phyloP scores from a whole-genome alignment of 1,140 invertebrate species.

The Zaprionus capensis region DNA sequence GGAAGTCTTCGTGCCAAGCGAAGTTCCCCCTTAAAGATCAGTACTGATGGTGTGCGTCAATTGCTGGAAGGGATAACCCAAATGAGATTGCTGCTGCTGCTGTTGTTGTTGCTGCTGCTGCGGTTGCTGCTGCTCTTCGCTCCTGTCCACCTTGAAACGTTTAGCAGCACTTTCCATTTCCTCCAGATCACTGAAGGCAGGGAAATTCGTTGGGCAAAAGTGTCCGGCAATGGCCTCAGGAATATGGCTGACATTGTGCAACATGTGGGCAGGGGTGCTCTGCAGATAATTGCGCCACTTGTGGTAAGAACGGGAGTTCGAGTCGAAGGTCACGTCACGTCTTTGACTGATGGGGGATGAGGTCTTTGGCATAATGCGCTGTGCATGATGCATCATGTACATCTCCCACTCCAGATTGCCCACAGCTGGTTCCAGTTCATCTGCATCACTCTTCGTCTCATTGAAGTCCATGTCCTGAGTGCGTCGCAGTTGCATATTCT shows the following conservation, averaged over 20 bases:
- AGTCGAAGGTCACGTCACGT: conserved; percentile 11
- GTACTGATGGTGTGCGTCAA: conserved; percentile 69
- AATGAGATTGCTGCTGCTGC: conserved; percentile 3
- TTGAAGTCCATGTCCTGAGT: conserved; percentile 60
- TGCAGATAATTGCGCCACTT: conserved; percentile 78
- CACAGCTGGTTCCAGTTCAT: not conserved
- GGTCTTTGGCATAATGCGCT: conserved; percentile 76
- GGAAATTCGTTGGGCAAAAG: conserved; percentile 71
- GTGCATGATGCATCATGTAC: conserved; percentile 74
- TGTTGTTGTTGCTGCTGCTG: not conserved
- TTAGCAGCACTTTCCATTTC: conserved; percentile 79
- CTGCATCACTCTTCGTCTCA: not conserved
- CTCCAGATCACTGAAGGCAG: conserved; percentile 68
- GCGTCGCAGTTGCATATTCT: conserved; percentile 36
- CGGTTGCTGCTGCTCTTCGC: not conserved
- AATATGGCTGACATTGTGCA: conserved; percentile 75
- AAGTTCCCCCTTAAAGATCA: conserved; percentile 55
- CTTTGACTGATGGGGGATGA: conserved; percentile 67
- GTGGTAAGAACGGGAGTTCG: conserved; percentile 58
- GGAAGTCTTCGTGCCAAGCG: conserved; percentile 50
- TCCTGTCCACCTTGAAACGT: conserved; percentile 63
- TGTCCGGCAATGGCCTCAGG: conserved; percentile 80
- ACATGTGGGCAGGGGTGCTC: conserved; percentile 67
- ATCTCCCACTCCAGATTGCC: conserved; percentile 80
- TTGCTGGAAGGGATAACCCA: conserved; percentile 9